Evolutionary conservation across 2,797 vertebrate species (phyloP).

Genomic region (Kryptopterus vitreolus): DNA sequence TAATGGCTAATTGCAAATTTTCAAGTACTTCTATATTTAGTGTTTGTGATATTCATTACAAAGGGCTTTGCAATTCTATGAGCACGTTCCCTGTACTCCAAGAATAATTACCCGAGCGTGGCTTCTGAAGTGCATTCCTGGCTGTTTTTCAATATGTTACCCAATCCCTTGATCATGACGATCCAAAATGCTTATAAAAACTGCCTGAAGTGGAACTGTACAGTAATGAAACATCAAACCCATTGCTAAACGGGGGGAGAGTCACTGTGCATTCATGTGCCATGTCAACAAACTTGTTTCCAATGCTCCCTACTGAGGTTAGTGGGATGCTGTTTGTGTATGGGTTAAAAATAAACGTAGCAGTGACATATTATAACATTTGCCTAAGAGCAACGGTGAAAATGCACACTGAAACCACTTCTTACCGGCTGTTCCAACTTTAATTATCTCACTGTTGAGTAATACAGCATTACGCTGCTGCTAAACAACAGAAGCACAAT

Average conservation of each 20-base stretch:
- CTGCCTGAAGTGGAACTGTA: constrained; percentile 38
- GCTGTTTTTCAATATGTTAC: constrained; percentile 30
- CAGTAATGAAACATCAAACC: constrained; percentile 51
- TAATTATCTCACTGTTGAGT: constrained; percentile 28
- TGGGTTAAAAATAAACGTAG: constrained; percentile 53
- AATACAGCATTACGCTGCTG: constrained; percentile 30
- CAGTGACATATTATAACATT: constrained; percentile 27
- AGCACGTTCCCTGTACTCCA: constrained; percentile 34
- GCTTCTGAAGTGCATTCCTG: constrained; percentile 31
- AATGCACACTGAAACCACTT: constrained; percentile 24
- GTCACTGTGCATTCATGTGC: constrained; percentile 37
- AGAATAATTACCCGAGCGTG: constrained; percentile 41
- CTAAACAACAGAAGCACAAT: constrained; percentile 24
- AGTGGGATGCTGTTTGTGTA: constrained; percentile 47
- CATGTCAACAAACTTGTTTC: constrained; percentile 55
- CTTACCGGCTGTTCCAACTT: constrained; percentile 17
- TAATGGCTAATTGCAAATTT: constrained; percentile 16
- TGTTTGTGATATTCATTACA: constrained; percentile 24
- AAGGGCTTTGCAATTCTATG: constrained; percentile 1
- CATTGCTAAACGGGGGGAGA: constrained; percentile 41
- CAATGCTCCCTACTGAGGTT: constrained; percentile 40
- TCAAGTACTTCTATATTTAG: constrained; percentile 6
- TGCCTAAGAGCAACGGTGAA: constrained; percentile 34
- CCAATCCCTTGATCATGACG: constrained; percentile 35
- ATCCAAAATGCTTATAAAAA: constrained; percentile 43